These are phyloP conservation scores for Coilia nasus DNA, from an alignment of 2,797 vertebrate genomes.

Conservation along the genomic window DNA sequence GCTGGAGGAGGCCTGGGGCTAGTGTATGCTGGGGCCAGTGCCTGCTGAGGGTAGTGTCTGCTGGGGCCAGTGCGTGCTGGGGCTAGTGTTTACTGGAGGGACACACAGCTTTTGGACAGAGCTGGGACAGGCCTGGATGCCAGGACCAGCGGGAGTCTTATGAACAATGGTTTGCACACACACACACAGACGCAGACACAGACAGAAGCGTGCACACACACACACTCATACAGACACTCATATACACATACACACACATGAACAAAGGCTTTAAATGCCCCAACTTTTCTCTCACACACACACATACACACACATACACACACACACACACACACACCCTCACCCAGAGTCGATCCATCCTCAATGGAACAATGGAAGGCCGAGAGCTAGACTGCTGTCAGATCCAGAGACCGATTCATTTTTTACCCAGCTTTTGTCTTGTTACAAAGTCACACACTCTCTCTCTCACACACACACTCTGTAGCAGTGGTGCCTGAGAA, in stretches of 20 bases:
- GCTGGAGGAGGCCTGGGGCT: too few relatives aligned
- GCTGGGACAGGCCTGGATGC: not conserved
- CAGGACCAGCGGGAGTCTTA: not conserved
- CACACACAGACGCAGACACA: not conserved
- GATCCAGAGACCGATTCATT: not conserved
- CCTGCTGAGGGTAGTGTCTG: not conserved
- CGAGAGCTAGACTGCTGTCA: not conserved
- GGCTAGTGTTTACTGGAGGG: not conserved
- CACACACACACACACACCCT: not conserved
- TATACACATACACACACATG: too few relatives aligned
- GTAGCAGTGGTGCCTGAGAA: conserved; percentile 2
- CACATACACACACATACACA: not conserved
- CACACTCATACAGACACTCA: not conserved
- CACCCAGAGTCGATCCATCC: not conserved
- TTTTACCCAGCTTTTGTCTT: not conserved
- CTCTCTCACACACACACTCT: not conserved
- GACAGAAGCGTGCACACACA: not conserved
- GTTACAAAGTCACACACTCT: not conserved
- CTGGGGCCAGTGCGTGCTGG: not conserved
- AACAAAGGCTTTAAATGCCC: too few relatives aligned
- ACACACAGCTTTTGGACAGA: not conserved
- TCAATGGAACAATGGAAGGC: not conserved
- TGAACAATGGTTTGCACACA: not conserved
- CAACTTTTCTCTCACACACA: not conserved
- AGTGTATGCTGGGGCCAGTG: not conserved